phyloP scores from a whole-genome alignment of 2,888 invertebrate species.

The Deilephila porcellus region DNA sequence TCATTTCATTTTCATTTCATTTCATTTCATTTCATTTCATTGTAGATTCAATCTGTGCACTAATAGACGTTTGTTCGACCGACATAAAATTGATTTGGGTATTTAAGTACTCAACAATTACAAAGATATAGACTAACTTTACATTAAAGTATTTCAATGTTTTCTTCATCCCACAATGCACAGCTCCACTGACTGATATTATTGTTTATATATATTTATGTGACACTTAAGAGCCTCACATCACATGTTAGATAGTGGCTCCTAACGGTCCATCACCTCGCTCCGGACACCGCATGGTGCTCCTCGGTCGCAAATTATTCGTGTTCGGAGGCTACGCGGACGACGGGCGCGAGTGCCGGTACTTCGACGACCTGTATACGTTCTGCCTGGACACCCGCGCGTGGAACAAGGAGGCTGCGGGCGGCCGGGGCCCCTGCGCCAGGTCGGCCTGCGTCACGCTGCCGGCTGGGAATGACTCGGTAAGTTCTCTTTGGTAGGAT shows the following conservation, averaged over 20 bases:
- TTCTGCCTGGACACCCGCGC: slow-evolving; percentile 92
- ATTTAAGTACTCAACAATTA: too few relatives aligned
- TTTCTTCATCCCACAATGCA: too few relatives aligned
- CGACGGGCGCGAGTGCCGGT: slow-evolving; percentile 93
- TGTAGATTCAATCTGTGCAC: not conserved
- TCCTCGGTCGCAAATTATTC: slow-evolving; percentile 90
- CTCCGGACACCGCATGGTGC: slow-evolving; percentile 94
- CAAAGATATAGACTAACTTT: too few relatives aligned
- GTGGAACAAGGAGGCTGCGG: slow-evolving; percentile 90
- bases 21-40: too few relatives aligned
- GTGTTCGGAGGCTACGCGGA: slow-evolving; percentile 97
- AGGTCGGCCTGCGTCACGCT: slow-evolving; percentile 93
- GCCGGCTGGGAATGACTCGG: slow-evolving; percentile 77
- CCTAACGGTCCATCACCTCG: slow-evolving; percentile 90
- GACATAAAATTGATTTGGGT: too few relatives aligned
- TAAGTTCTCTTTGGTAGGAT: too few relatives aligned
- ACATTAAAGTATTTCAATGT: too few relatives aligned
- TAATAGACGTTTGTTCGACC: not conserved
- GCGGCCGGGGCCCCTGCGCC: slow-evolving; percentile 89
- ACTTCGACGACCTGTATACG: slow-evolving; percentile 93
- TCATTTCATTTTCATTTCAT: too few relatives aligned
- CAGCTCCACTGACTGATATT: not conserved
- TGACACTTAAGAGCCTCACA: not conserved
- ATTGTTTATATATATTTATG: not conserved
- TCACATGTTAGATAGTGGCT: slow-evolving; percentile 59